Percentiles rank a stretch among this genome's conserved stretches.
Conservation (phyloP, 2,797 vertebrate species). For the Coccyzus lansbergi region DNA sequence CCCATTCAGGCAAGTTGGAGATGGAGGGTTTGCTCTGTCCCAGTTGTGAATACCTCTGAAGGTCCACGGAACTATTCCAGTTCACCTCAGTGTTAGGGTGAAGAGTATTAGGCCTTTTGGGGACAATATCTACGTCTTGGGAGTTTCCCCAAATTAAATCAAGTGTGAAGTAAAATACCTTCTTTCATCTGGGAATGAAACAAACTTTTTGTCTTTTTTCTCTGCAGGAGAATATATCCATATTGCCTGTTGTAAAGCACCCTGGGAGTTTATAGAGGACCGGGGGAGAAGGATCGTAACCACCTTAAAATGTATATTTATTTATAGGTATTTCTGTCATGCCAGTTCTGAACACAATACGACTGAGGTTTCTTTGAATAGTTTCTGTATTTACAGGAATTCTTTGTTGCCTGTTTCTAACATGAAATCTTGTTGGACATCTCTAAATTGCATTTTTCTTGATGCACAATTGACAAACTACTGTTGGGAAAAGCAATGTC, state of each 20-base stretch:
- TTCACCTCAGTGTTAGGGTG: not conserved
- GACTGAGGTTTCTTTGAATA: not conserved
- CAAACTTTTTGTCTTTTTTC: not conserved
- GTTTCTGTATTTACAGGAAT: not conserved
- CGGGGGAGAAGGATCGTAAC: not conserved
- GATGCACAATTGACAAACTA: constrained; percentile 6
- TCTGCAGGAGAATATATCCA: not conserved
- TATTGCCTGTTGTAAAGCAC: not conserved
- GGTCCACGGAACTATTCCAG: not conserved
- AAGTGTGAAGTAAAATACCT: not conserved
- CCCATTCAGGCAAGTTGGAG: not conserved
- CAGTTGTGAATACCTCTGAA: not conserved
- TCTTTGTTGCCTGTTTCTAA: not conserved
- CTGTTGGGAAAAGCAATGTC: not conserved
- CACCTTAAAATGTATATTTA: not conserved
- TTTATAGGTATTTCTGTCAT: not conserved
- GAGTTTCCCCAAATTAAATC: not conserved
- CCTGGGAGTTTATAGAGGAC: not conserved
- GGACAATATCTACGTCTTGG: not conserved
- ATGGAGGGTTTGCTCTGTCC: not conserved
- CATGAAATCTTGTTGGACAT: not conserved
- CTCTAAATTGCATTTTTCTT: constrained; percentile 16
- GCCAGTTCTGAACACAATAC: not conserved
- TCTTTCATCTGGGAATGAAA: not conserved
- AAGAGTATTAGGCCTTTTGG: not conserved